Base-by-base conservation (phyloP, 2,888 invertebrate genomes). In the Pseudococcus longispinus region DNA sequence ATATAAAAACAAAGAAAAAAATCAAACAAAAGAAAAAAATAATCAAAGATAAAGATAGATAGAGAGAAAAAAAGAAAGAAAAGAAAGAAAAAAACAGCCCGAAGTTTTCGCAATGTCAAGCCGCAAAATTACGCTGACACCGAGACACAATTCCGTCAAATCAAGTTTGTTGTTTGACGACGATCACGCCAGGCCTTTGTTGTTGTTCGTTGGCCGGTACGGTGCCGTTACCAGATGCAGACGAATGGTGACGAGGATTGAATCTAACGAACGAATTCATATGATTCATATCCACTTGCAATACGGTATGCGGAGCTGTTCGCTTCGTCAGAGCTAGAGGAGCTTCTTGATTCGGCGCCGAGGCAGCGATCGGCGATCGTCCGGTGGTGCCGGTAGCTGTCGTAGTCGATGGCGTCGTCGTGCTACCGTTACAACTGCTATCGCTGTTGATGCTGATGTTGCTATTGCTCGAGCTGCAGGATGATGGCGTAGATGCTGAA, bases 101-200 rank as follows among this genome's bases (percentile, higher is more conserved):
- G 32, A 84, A 42, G 77, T 80, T 80, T 18, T 70, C 29, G 18
- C 20, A 84, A 84, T 84, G 60, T 55, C 51, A 60, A 18, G 18
- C 26, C 26, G 55, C n/a, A 15, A 65, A 26, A 70, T 29, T 6
- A 29, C 29, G 5, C 29, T 29, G 29, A 70, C 70, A 70, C 29
- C 70, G 70, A 29, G 20, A 80, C 77, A 80, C 42, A n/a, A 37
- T 65, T 70, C 44, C 29, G 20, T 55, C 32, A 51, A 29, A 26
- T 89, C 89, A 89, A 89, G 89, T 89, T 80, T 89, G 89, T 88
- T 96, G 96, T 91, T 96, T 96, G 88, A 95, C 96, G 88, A 97
- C 97, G 89, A 97, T 97, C 88, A 97, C 97, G 88, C 96, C 96
- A 29, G 97, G 97, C 90, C 97, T 94, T 90, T 95, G 94, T 90